Evolutionary conservation across 2,797 vertebrate genomes (phyloP), one percentile per base, ranked within the genome.

Genomic region (Anas georgica): DNA sequence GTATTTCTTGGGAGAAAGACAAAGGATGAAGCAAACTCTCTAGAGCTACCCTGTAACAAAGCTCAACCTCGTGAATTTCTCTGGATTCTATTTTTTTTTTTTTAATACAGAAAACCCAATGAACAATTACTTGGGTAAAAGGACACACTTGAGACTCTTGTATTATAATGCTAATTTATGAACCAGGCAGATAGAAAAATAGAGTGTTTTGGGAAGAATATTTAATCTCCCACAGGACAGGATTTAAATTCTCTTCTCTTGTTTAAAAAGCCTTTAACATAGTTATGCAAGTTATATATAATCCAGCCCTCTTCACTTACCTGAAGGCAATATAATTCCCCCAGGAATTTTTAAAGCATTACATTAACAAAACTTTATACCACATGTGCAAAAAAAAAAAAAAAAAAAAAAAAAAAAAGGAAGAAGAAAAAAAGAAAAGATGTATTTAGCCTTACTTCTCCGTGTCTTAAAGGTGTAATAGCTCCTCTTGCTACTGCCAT

Each of bases 401-500:
- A 12, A 16, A 25, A 28, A 12, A 16, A 16, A 10, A 7, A 37
- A 11, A 54, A 17, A 41, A 50, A 64, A 2, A 9, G 2, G 9
- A 43, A 43, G 17, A 43, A 43, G 17, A 7, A 46, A 7, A 15
- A 1, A 33, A 4, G 59, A 11, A 48, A 21, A 33, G 17, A 48
- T 84, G 64, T 72, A 83, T 83, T 92, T 12, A 67, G 90, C 64
- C 97, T 98, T 98, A 98, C 98, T 96, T 98, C 98, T 97, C 98
- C 98, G 2, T 98, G 97, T 96, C 97, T 98, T 95, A 98, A 96
- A 16, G 98, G 98, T 70, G 97, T 98, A 90, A 98, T 97, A 88
- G 95, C 86, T 96, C 98, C 98, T 97, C 98, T 98, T 84, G 98
- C 97, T 59, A 98, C 98, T 5, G 97, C 98, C 98, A 98, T 98